Evolutionary conservation across 2,888 invertebrate genomes (phyloP).

Genomic region (Nycteola revayana): DNA sequence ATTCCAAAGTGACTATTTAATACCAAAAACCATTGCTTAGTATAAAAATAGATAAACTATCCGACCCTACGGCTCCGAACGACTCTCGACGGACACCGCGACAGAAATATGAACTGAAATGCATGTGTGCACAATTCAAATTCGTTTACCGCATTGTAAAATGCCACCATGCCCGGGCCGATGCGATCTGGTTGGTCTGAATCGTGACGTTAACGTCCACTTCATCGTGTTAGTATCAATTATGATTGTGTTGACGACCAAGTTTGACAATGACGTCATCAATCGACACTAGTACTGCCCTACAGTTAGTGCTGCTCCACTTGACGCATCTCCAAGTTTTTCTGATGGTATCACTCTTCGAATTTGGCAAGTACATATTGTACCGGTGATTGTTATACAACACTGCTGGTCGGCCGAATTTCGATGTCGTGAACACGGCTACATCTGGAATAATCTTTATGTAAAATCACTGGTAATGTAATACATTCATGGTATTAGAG

Average conservation of each 20-base stretch:
- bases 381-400: slow-evolving; percentile 17
- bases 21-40: too few relatives aligned
- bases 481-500: too few relatives aligned
- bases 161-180: too few relatives aligned
- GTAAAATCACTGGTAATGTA: too few relatives aligned
- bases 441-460: slow-evolving; percentile 15
- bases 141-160: too few relatives aligned
- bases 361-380: slow-evolving; percentile 15
- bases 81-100: too few relatives aligned
- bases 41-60: too few relatives aligned
- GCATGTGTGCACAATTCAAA: too few relatives aligned
- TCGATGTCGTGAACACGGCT: slow-evolving; percentile 14
- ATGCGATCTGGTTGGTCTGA: too few relatives aligned
- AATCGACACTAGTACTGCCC: slow-evolving; percentile 14
- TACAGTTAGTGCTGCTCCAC: slow-evolving; percentile 17
- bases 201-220: neutral
- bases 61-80: too few relatives aligned
- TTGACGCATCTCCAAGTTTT: slow-evolving; percentile 26
- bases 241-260: slow-evolving; percentile 11
- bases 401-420: slow-evolving; percentile 20
- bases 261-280: slow-evolving; percentile 11
- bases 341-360: neutral
- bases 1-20: too few relatives aligned
- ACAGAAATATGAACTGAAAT: too few relatives aligned
- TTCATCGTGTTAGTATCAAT: neutral